Evolutionary conservation across 2,888 invertebrate genomes (phyloP).

Genomic region (Eristalis arbustorum): DNA sequence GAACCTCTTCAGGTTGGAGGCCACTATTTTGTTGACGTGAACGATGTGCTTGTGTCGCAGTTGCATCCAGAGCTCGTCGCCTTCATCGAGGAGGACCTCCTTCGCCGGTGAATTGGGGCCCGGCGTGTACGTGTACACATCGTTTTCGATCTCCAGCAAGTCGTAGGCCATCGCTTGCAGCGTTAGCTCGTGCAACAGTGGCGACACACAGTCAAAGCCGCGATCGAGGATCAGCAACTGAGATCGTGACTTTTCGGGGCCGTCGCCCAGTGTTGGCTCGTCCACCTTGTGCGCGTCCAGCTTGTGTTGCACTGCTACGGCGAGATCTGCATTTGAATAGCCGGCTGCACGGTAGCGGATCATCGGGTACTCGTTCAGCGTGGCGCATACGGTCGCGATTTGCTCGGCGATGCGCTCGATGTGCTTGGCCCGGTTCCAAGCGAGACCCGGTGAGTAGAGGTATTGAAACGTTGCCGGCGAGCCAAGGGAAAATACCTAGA

Average conservation of each 20-base stretch:
- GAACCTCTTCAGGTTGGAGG: conserved; percentile 98
- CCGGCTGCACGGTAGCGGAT: conserved; percentile 97
- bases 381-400: conserved; percentile 99
- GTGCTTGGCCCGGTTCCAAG: conserved; percentile 90
- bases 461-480: conserved; percentile 97
- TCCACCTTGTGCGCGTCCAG: conserved; percentile 99
- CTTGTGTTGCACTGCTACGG: conserved; percentile 98
- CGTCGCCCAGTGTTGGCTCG: conserved; percentile 99
- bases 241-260: conserved; percentile 97
- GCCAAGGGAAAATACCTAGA: conserved; percentile 96
- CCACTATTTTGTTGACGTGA: conserved; percentile 97
- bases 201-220: conserved; percentile 99
- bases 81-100: conserved; percentile 97
- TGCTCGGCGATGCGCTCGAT: conserved; percentile 99
- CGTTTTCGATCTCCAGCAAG: conserved; percentile 97
- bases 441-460: conserved; percentile 95
- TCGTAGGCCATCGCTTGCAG: conserved; percentile 99
- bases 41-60: conserved; percentile 99
- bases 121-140: conserved; percentile 98
- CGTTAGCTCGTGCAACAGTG: conserved; percentile 97
- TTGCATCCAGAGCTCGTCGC: conserved; percentile 99
- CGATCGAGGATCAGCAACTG: conserved; percentile 97
- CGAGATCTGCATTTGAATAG: conserved; percentile 97
- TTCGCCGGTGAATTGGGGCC: conserved; percentile 92
- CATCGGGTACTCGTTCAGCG: conserved; percentile 98